Percentiles rank a stretch among this genome's conserved stretches.
phyloP scores from a whole-genome alignment of 2,797 vertebrate genomes.

The Tarsius wallacei region DNA sequence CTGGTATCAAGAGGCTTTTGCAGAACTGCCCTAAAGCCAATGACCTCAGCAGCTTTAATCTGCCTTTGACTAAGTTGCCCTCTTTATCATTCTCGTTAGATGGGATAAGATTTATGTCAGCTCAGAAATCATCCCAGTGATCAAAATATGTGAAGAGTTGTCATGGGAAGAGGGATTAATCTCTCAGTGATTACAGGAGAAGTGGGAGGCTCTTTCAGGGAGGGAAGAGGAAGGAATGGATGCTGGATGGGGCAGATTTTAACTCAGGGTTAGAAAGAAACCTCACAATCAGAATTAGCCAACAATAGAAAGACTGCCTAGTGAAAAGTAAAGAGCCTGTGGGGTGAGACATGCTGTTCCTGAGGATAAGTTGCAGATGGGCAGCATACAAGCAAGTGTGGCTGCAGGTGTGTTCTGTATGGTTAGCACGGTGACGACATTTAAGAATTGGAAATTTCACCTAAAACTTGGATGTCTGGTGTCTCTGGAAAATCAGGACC shows the following conservation, averaged over 20 bases:
- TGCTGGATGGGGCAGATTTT: neutral
- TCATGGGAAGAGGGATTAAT: conserved; percentile 52
- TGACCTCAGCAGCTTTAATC: neutral
- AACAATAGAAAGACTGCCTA: accelerated
- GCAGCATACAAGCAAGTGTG: accelerated
- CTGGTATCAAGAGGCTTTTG: neutral
- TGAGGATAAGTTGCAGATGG: accelerated
- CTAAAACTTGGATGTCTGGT: neutral
- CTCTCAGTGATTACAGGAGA: conserved; percentile 44
- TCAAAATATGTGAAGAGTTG: conserved; percentile 64
- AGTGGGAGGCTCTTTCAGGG: neutral
- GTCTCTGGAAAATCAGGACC: neutral
- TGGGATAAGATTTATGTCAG: conserved; percentile 67
- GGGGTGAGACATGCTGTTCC: neutral
- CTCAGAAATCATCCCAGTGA: conserved; percentile 63
- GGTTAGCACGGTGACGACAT: neutral
- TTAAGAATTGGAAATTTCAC: neutral
- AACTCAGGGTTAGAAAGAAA: neutral
- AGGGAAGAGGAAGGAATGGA: neutral
- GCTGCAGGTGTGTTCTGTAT: too few relatives aligned
- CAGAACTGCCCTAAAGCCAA: neutral
- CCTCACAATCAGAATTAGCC: neutral
- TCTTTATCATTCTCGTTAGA: conserved; percentile 48
- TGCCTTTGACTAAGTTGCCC: neutral
- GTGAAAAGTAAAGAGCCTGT: neutral